Conservation (phyloP, 2,888 invertebrate genomes). For the Noctua janthina region DNA sequence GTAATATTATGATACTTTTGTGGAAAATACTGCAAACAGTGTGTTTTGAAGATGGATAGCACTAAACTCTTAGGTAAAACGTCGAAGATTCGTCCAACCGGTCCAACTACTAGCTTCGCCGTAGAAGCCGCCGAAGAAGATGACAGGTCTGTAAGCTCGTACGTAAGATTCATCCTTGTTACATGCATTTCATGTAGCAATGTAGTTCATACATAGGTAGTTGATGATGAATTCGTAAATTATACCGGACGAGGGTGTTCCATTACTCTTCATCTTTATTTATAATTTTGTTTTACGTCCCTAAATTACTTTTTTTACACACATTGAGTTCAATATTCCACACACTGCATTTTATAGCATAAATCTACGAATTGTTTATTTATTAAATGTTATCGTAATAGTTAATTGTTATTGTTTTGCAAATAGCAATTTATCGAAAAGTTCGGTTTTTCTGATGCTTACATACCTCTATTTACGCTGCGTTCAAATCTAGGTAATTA, state of each 20-base stretch:
- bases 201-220: not conserved
- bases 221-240: not conserved
- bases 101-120: slow-evolving; percentile 72
- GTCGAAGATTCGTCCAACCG: slow-evolving; percentile 68
- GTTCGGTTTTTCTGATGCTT: not conserved
- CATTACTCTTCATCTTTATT: slow-evolving; percentile 4
- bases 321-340: not conserved
- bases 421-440: not conserved
- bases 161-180: slow-evolving; percentile 29
- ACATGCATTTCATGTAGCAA: not conserved
- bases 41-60: slow-evolving; percentile 81
- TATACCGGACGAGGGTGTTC: not conserved
- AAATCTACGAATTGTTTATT: not conserved
- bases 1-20: slow-evolving; percentile 60
- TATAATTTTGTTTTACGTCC: not conserved
- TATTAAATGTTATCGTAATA: not conserved
- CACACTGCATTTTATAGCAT: no score
- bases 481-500: not conserved
- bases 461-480: not conserved
- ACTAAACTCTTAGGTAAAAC: slow-evolving; percentile 71
- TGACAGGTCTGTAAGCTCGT: slow-evolving; percentile 78
- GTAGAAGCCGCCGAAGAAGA: slow-evolving; percentile 79
- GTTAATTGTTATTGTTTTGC: slow-evolving; percentile 17
- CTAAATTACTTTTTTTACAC: not conserved
- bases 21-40: slow-evolving; percentile 55